A percentile compares a stretch with the other conserved stretches of the same genome.
These are phyloP conservation scores for Ceyx melanurus DNA, from an alignment of 2,113 vertebrate species.

Conservation along the genomic window DNA sequence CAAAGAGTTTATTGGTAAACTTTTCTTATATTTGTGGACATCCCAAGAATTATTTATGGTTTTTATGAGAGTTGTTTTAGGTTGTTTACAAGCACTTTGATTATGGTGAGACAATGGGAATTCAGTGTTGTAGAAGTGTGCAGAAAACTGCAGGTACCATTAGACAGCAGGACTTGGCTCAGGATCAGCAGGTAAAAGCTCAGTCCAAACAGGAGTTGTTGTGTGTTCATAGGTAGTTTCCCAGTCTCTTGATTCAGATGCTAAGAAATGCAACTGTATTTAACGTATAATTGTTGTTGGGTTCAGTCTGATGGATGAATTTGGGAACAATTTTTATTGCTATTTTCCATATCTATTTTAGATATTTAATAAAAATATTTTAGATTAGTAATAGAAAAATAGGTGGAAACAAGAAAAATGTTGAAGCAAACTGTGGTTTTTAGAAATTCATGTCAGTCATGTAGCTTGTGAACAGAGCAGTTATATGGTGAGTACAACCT, in stretches of 20 bases:
- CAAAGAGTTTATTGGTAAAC: neutral
- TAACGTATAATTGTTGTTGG: neutral
- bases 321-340: neutral
- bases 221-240: neutral
- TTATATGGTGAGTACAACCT: neutral
- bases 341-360: neutral
- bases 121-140: neutral
- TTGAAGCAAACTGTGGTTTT: neutral
- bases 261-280: conserved; percentile 11
- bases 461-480: neutral
- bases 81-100: neutral
- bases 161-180: conserved; percentile 1
- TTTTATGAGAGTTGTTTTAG: neutral
- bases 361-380: neutral
- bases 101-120: neutral
- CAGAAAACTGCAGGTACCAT: neutral
- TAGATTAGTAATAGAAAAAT: neutral
- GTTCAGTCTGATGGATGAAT: conserved; percentile 18
- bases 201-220: neutral
- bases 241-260: conserved; percentile 12
- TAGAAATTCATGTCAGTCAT: neutral
- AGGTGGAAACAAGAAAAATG: conserved; percentile 18
- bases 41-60: neutral
- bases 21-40: neutral
- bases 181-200: neutral